Evolutionary conservation across 2,113 vertebrate species (phyloP).

Genomic region (Corythaixoides concolor): DNA sequence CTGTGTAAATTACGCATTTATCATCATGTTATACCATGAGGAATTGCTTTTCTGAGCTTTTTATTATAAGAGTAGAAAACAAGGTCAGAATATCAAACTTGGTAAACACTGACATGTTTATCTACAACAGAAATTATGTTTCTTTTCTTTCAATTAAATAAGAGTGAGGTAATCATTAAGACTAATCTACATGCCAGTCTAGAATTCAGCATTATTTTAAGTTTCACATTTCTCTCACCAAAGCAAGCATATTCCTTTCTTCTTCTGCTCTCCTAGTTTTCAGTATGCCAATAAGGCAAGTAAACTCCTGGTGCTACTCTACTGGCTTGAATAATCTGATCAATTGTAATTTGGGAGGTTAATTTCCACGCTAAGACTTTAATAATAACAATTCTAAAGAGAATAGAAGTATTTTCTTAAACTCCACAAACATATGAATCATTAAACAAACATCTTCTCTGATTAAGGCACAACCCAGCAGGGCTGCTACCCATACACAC

Average conservation of each 20-base stretch:
- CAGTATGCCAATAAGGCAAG: background rate
- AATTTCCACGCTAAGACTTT: background rate
- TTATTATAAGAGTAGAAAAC: background rate
- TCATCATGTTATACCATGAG: background rate
- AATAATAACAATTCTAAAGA: background rate
- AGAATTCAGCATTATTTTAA: background rate
- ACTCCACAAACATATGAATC: background rate
- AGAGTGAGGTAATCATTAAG: background rate
- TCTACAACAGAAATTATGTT: background rate
- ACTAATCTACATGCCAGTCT: background rate
- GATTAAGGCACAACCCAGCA: constrained; percentile 9
- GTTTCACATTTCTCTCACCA: background rate
- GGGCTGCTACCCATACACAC: background rate
- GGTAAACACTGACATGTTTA: background rate
- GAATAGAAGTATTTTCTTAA: background rate
- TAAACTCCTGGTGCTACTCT: background rate
- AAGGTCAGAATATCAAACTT: background rate
- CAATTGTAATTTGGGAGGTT: background rate
- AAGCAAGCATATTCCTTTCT: background rate
- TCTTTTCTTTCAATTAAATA: background rate
- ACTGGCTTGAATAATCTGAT: background rate
- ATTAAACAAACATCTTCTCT: constrained; percentile 15
- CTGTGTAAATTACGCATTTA: background rate
- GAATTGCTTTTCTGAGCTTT: background rate
- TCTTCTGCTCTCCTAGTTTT: background rate